phyloP scores from a whole-genome alignment of 2,113 vertebrate genomes.

The Psittacula cyanocephala region DNA sequence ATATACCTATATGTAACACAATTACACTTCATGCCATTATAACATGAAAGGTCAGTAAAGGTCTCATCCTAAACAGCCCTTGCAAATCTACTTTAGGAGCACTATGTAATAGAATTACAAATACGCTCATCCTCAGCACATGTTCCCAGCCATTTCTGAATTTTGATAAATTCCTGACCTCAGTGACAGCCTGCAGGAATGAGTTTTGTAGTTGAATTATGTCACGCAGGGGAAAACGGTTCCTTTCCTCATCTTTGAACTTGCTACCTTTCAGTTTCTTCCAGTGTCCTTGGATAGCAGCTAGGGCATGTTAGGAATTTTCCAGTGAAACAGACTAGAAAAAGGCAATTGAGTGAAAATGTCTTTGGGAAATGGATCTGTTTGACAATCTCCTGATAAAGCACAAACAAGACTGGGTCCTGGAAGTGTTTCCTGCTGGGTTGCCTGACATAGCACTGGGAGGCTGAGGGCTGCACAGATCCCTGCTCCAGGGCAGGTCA shows the following conservation, averaged over 20 bases:
- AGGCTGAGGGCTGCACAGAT: background rate
- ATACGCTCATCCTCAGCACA: background rate
- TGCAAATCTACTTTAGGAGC: background rate
- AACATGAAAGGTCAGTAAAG: background rate
- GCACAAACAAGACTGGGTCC: background rate
- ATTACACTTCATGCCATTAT: background rate
- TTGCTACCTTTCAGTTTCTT: slow-evolving; percentile 22
- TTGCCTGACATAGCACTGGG: background rate
- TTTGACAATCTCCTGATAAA: background rate
- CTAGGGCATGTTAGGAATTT: background rate
- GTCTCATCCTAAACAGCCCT: background rate
- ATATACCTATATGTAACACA: background rate
- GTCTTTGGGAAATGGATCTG: background rate
- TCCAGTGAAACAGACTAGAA: background rate
- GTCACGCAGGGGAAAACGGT: background rate
- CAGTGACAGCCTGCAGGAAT: background rate
- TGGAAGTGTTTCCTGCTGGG: background rate
- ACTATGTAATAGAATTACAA: background rate
- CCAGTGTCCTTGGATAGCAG: background rate
- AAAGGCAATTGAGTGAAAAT: background rate
- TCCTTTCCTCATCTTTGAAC: slow-evolving; percentile 1
- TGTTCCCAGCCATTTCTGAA: background rate
- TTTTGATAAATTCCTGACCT: background rate
- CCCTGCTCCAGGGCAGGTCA: background rate
- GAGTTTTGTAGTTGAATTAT: background rate